Conservation (phyloP, 2,113 vertebrate genomes). For the Rhinoderma darwinii region DNA sequence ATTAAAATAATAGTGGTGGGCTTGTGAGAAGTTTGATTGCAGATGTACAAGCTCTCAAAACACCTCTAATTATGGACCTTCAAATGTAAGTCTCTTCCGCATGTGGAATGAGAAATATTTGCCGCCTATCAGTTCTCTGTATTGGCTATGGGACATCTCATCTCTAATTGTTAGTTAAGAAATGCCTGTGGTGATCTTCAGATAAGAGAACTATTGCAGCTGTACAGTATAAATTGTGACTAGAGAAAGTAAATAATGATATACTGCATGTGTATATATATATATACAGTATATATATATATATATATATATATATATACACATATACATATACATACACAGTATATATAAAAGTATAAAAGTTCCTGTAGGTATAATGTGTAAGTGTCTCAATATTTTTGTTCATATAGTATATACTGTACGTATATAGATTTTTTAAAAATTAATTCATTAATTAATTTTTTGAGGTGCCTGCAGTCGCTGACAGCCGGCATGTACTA, state of each 20-base stretch:
- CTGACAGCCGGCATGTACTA: too few relatives aligned
- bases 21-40: conserved; percentile 10
- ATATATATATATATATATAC: too few relatives aligned
- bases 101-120: not conserved
- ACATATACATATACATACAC: too few relatives aligned
- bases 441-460: too few relatives aligned
- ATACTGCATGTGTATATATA: too few relatives aligned
- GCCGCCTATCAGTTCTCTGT: not conserved
- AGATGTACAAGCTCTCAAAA: not conserved
- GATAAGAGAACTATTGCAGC: not conserved
- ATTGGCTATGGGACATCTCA: not conserved
- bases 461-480: too few relatives aligned
- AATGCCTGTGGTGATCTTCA: not conserved
- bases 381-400: too few relatives aligned
- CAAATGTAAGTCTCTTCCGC: not conserved
- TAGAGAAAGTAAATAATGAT: not conserved
- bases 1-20: conserved; percentile 22
- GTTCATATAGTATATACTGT: too few relatives aligned
- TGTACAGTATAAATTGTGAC: not conserved
- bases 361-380: too few relatives aligned
- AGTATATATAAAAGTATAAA: too few relatives aligned
- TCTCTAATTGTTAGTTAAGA: not conserved
- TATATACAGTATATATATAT: too few relatives aligned
- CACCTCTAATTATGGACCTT: not conserved
- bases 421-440: too few relatives aligned